Evolutionary conservation across 2,797 vertebrate species (phyloP).

Genomic region (Liasis olivaceus): DNA sequence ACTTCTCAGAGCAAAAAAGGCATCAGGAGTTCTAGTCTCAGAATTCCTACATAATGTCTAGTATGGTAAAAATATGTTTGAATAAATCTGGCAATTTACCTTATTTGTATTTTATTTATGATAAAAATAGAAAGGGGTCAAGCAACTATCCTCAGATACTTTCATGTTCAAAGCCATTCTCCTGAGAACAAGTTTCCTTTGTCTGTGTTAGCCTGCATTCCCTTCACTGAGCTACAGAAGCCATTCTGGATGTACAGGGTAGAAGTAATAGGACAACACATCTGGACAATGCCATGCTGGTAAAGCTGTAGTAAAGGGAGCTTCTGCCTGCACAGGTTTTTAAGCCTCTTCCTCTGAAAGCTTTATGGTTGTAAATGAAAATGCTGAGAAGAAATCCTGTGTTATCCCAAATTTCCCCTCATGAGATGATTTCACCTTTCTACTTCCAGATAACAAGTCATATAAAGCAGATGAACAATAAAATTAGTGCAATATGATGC

Average conservation of each 20-base stretch:
- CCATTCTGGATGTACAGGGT: neutral
- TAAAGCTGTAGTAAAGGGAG: conserved; percentile 54
- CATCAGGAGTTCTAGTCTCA: neutral
- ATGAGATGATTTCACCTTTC: conserved; percentile 53
- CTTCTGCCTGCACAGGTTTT: conserved; percentile 41
- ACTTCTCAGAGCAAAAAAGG: neutral
- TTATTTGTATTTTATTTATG: no score
- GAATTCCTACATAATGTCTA: no score
- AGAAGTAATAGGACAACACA: neutral
- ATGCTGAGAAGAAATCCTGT: conserved; percentile 39
- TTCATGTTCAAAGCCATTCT: no score
- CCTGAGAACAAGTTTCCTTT: no score
- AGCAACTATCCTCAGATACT: no score
- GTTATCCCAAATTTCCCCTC: conserved; percentile 53
- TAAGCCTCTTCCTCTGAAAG: conserved; percentile 61
- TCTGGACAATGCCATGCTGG: conserved; percentile 4
- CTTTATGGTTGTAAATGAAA: conserved; percentile 58
- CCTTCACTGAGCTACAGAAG: neutral
- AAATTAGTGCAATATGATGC: neutral
- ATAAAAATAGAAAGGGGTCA: no score
- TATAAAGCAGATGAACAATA: conserved; percentile 20
- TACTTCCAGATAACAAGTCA: conserved; percentile 55
- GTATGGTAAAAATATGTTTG: no score
- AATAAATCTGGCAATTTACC: no score
- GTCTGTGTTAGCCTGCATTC: neutral